A percentile compares a stretch with the other conserved stretches of the same genome.
Conservation (phyloP, 1,140 invertebrate species). For the Lepidurus couesii region DNA sequence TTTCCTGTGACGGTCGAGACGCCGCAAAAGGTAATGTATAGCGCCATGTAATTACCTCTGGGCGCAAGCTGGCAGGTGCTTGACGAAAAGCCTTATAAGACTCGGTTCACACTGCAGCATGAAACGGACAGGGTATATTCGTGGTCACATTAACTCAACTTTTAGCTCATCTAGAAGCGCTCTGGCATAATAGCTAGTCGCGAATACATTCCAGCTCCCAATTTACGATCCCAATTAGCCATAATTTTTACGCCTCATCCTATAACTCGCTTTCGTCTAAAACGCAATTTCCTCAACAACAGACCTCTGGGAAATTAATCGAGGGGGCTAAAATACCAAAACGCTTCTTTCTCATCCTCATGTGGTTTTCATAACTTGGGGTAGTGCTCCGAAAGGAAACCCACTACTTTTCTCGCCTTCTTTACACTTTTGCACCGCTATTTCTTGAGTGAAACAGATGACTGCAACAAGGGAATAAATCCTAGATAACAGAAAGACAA, state of each 20-base stretch:
- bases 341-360: background rate
- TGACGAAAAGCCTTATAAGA: conserved; percentile 15
- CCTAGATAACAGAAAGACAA: conserved; percentile 18
- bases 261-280: conserved; percentile 12
- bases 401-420: background rate
- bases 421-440: background rate
- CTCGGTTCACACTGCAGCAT: background rate
- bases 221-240: conserved; percentile 14
- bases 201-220: background rate
- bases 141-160: conserved; percentile 4
- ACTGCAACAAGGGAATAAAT: conserved; percentile 19
- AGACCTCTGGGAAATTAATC: conserved; percentile 13
- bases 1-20: background rate
- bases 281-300: conserved; percentile 5
- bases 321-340: conserved; percentile 11
- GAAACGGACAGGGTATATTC: background rate
- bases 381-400: background rate
- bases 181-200: conserved; percentile 14
- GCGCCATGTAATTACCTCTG: conserved; percentile 21
- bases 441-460: background rate
- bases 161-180: background rate
- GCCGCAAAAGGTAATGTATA: conserved; percentile 13
- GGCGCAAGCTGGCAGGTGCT: conserved; percentile 20
- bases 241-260: conserved; percentile 13
- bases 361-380: conserved; percentile 7